Conservation (phyloP, 2,113 vertebrate genomes). For the Oryzias celebensis region DNA sequence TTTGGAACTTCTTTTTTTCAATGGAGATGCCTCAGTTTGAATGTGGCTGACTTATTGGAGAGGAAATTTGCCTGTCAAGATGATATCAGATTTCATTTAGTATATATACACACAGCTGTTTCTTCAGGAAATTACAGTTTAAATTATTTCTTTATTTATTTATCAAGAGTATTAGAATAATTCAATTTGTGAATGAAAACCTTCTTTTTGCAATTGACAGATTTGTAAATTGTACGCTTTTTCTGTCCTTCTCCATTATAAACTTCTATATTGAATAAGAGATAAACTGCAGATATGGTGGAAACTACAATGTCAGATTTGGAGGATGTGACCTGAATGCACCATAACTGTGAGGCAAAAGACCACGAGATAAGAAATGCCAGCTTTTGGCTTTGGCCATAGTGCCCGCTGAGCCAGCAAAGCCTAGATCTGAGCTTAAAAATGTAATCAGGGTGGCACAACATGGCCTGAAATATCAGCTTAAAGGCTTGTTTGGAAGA, state of each 20-base stretch:
- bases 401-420: constrained; percentile 56
- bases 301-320: constrained; percentile 38
- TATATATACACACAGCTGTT: constrained; percentile 64
- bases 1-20: constrained; percentile 65
- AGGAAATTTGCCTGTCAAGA: constrained; percentile 76
- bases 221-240: constrained; percentile 30
- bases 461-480: constrained; percentile 44
- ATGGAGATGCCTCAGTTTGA: constrained; percentile 54
- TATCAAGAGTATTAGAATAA: constrained; percentile 58
- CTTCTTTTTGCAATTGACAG: constrained; percentile 43
- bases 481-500: constrained; percentile 44
- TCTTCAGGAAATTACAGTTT: constrained; percentile 70
- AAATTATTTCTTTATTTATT: constrained; percentile 71
- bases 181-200: constrained; percentile 65
- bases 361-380: constrained; percentile 54
- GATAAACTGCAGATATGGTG: constrained; percentile 49
- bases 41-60: constrained; percentile 61
- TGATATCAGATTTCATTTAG: constrained; percentile 63
- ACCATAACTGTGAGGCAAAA: constrained; percentile 42
- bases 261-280: constrained; percentile 21
- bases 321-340: constrained; percentile 25
- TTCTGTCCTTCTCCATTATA: constrained; percentile 18
- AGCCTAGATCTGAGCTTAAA: constrained; percentile 59
- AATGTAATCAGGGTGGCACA: constrained; percentile 55
- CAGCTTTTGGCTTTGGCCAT: constrained; percentile 51